Evolutionary conservation across 2,888 invertebrate species (phyloP), one percentile per base, ranked within the genome.

Genomic region (Sympetrum striolatum): DNA sequence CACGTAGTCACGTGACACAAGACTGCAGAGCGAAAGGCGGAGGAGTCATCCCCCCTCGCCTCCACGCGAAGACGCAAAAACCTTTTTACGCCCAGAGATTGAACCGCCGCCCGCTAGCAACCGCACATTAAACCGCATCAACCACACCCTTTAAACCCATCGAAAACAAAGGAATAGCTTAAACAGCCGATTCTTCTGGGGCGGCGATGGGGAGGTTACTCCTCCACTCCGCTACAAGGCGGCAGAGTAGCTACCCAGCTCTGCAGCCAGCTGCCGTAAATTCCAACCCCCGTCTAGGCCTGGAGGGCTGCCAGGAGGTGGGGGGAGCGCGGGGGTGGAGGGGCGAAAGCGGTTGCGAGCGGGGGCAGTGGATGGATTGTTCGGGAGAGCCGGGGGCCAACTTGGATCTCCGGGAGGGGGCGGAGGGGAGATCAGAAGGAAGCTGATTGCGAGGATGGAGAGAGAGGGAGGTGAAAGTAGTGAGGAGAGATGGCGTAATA

Each of bases 211-310:
- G 6, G 31, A 31, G 73, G 64, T 44, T 44, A 44, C 44, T 44
- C 44, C 10, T 25, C 22, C 73, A 31, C 73, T 25, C 25, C 73
- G 73, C 73, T 73, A 73, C 73, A 31, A 73, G 25, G 25, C 14
- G 31, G 73, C 73, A 73, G 14, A 31, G 86, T 22, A 39, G 86
- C 60, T 58, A 82, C 58, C 82, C 82, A 81, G 53, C 58, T 58
- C 82, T 82, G 82, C 82, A 86, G 86, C 60, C 60, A 86, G 86
- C 82, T 86, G 86, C 86, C 86, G 86, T 86, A 86, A 86, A 86
- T 86, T 86, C 86, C 73, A 73, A 73, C 73, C 73, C 73, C 73
- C 73, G 73, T 73, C 73, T 73, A 73, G 73, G 73, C 31, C 73
- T 73, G 73, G 73, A 73, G 73, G 73, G 25, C 73, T 73, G 73